Conservation (phyloP, 92 coral and sea anemone species). For the Meandrina meandrites region DNA sequence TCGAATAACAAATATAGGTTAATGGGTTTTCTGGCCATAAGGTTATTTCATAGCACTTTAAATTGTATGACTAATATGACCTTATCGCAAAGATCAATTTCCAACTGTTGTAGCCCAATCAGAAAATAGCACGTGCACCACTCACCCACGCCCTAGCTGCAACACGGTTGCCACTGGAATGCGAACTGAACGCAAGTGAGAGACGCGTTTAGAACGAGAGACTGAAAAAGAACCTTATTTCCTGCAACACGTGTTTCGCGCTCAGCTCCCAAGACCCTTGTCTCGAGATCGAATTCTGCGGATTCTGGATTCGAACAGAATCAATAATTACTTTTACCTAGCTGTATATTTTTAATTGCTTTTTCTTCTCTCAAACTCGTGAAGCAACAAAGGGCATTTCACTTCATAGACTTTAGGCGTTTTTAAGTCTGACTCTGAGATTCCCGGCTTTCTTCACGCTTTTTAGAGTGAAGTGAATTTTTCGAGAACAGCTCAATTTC, state of each 20-base stretch:
- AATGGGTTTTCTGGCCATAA: background rate
- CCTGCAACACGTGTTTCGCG: background rate
- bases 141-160: background rate
- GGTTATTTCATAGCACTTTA: too few relatives aligned
- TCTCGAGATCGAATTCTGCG: background rate
- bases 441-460: too few relatives aligned
- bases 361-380: too few relatives aligned
- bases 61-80: background rate
- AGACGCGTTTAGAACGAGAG: background rate
- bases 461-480: too few relatives aligned
- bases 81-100: background rate
- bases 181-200: background rate
- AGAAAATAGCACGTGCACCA: background rate
- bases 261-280: background rate
- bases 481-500: too few relatives aligned
- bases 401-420: too few relatives aligned
- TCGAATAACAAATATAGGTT: slow-evolving; percentile 19
- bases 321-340: too few relatives aligned
- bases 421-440: too few relatives aligned
- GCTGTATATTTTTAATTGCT: too few relatives aligned
- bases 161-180: background rate
- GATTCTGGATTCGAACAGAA: too few relatives aligned
- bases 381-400: too few relatives aligned
- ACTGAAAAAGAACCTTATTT: background rate
- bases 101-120: background rate